A percentile compares a stretch with the other conserved stretches of the same genome.
These are phyloP conservation scores for Desoria tigrina DNA, from an alignment of 2,888 invertebrate species.

Conservation along the genomic window DNA sequence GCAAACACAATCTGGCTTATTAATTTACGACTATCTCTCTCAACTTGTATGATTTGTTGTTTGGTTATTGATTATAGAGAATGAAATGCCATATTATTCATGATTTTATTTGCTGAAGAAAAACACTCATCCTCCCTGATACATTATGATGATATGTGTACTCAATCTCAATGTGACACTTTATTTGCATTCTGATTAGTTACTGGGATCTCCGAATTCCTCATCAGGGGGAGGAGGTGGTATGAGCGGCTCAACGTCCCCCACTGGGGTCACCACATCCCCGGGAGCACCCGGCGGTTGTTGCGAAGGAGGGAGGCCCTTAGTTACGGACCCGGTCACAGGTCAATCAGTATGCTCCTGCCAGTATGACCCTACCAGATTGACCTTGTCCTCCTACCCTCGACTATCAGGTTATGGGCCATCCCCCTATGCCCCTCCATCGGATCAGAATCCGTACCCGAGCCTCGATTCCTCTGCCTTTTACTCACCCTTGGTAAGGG, in stretches of 20 bases:
- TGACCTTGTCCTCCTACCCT: constrained; percentile 80
- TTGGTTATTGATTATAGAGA: background rate
- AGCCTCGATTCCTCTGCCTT: constrained; percentile 94
- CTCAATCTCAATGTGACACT: background rate
- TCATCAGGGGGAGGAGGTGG: constrained; percentile 49
- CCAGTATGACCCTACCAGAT: constrained; percentile 85
- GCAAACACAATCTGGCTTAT: constrained; percentile 21
- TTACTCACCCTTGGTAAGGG: constrained; percentile 88
- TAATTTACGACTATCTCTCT: constrained; percentile 17
- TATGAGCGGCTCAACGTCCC: constrained; percentile 53
- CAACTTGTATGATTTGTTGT: background rate
- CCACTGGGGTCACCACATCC: constrained; percentile 54
- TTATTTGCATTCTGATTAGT: constrained; percentile 27
- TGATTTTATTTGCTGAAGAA: constrained; percentile 4
- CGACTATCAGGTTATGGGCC: constrained; percentile 73
- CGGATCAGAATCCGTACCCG: constrained; percentile 89
- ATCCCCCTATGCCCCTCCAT: constrained; percentile 72
- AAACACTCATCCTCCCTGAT: constrained; percentile 11
- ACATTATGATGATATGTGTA: background rate
- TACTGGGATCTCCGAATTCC: constrained; percentile 52
- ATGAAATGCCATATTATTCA: background rate
- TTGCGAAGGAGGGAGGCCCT: constrained; percentile 87
- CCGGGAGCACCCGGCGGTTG: constrained; percentile 63
- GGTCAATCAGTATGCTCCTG: constrained; percentile 92
- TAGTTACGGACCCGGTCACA: constrained; percentile 89